Conservation (phyloP, 1,140 invertebrate genomes). For the Lineus longissimus region DNA sequence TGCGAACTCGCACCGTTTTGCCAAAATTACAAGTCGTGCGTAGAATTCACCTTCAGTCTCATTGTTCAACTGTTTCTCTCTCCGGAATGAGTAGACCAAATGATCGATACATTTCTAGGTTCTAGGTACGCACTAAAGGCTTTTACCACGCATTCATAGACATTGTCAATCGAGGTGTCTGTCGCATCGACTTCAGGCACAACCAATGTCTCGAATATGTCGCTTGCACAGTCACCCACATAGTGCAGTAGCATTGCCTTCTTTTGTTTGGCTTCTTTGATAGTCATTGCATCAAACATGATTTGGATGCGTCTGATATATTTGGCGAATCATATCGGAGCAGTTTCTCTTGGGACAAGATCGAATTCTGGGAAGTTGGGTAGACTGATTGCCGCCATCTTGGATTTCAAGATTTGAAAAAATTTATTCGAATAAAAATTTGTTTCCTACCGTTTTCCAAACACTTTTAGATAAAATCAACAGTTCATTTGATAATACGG, state of each 20-base stretch:
- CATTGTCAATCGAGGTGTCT: neutral
- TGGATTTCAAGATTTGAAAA: neutral
- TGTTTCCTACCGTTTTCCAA: neutral
- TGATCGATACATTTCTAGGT: neutral
- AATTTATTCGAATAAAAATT: neutral
- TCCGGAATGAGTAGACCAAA: neutral
- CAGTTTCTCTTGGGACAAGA: neutral
- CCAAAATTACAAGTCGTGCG: neutral
- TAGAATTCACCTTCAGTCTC: neutral
- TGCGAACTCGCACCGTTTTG: neutral
- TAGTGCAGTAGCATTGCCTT: neutral
- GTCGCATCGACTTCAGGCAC: neutral
- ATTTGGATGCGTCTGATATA: neutral
- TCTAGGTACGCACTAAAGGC: neutral
- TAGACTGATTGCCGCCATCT: neutral
- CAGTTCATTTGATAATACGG: neutral
- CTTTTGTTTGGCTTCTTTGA: neutral
- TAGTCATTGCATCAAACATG: neutral
- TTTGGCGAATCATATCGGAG: neutral
- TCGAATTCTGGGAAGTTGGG: conserved; percentile 1
- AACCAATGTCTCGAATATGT: neutral
- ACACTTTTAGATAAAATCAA: neutral
- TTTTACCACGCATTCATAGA: neutral
- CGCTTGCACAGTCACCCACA: neutral
- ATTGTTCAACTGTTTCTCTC: neutral